Base-by-base conservation (phyloP, 2,797 vertebrate species). In the Leuciscus waleckii region DNA sequence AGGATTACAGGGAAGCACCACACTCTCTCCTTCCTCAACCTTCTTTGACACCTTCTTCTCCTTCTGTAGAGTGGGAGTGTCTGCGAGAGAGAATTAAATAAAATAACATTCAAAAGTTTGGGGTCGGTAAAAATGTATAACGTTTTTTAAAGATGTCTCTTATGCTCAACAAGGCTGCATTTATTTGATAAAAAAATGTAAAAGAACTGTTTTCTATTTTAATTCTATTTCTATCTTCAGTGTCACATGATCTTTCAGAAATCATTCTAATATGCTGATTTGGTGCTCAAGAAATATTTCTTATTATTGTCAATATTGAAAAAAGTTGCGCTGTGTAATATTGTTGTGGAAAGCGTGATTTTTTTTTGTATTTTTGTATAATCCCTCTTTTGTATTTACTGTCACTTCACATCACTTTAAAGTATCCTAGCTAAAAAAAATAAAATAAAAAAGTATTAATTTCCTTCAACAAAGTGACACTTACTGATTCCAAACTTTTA, bases 1-100 rank as follows among this genome's bases (percentile, higher is more conserved):
- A 84, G 94, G 93, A 88, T 95, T 95, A 78, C 95, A 96, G 79
- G 91, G 92, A 80, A 96, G 91, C 21, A 93, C 69, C 23, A 91
- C 82, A 54, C 93, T 94, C 70, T 63, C 92, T 82, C 95, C 95
- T 77, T 94, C 93, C 6, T 93, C 93, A 37, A 91, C 82, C 73
- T 79, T 94, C 82, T 88, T 65, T 32, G 4, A 54, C 11, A 92
- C 86, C 82, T 89, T 93, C 82, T 93, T 94, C 76, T 95, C 95
- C 87, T 95, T 96, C 91, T 95, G 94, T 87, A 92, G 92, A 14
- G 89, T 43, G 10, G 95, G 95, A 43, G 86, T 92, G 32, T 92
- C 95, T 96, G 88, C 46, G 10, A 71, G 43, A 68, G 13, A 80
- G 4, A n/a, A 37, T 26, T 0, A 3, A n/a, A 23, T 11, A 19